Conservation (phyloP, 2,797 vertebrate genomes). For the Gymnothorax reevesii region DNA sequence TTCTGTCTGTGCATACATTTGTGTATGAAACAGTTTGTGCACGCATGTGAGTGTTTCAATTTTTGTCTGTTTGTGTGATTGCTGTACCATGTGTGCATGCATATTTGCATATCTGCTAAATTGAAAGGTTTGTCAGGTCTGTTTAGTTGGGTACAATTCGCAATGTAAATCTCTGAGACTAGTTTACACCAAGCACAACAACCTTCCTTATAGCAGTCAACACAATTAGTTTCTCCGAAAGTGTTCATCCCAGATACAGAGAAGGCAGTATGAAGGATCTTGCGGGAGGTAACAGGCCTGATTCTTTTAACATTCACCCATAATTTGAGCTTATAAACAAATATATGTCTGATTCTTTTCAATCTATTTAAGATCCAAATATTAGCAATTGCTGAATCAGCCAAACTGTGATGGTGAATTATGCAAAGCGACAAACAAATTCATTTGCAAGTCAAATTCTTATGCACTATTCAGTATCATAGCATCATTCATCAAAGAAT, state of each 20-base stretch:
- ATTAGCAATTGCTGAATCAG: neutral
- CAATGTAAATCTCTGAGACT: neutral
- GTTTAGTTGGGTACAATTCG: neutral
- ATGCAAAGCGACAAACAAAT: neutral
- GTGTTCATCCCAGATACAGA: neutral
- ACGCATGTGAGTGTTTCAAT: neutral
- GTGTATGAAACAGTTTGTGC: neutral
- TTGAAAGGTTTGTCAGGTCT: neutral
- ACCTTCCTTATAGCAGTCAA: neutral
- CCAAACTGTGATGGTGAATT: neutral
- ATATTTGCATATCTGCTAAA: neutral
- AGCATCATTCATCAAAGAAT: neutral
- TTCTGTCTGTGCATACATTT: too few relatives aligned
- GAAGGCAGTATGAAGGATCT: neutral
- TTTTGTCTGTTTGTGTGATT: neutral
- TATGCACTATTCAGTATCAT: neutral
- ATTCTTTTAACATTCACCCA: neutral
- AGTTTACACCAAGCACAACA: neutral
- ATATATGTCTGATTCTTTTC: neutral
- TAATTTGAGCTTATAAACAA: constrained; percentile 22
- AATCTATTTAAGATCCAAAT: neutral
- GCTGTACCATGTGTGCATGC: neutral
- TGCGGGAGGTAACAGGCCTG: neutral
- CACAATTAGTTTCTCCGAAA: neutral
- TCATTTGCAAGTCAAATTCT: constrained; percentile 8